A percentile compares a stretch with the other conserved stretches of the same genome.
Evolutionary conservation across 1,140 invertebrate species (phyloP).

Genomic region (Meteorus sp.): DNA sequence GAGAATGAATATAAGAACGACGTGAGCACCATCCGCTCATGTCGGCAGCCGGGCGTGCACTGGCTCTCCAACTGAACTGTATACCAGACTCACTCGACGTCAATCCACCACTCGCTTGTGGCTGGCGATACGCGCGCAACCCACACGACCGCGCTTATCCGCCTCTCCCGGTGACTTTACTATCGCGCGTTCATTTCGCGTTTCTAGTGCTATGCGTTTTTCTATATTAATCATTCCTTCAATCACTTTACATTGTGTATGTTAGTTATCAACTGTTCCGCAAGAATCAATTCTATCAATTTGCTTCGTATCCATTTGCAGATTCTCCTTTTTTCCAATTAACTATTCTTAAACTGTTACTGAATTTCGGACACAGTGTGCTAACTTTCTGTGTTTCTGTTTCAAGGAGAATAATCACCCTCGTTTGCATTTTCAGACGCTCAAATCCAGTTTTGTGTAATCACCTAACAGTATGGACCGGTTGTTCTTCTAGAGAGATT

Average conservation of each 20-base stretch:
- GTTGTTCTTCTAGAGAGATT: slow-evolving; percentile 8
- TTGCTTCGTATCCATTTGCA: too few relatives aligned
- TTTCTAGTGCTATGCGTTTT: slow-evolving; percentile 4
- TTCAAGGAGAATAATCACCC: not conserved
- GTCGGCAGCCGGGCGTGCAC: slow-evolving; percentile 59
- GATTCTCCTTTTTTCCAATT: not conserved
- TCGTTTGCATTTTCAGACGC: not conserved
- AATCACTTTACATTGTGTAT: not conserved
- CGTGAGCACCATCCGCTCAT: slow-evolving; percentile 51
- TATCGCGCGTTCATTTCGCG: slow-evolving; percentile 4
- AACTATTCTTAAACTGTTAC: not conserved
- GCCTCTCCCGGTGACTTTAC: slow-evolving; percentile 20
- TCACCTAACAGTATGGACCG: slow-evolving; percentile 16
- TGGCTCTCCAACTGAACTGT: slow-evolving; percentile 36
- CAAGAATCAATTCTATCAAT: too few relatives aligned
- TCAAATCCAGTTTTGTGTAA: not conserved
- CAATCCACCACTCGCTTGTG: slow-evolving; percentile 20
- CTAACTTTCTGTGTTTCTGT: too few relatives aligned
- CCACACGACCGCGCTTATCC: slow-evolving; percentile 27
- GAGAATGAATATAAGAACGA: slow-evolving; percentile 33
- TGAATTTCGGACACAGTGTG: too few relatives aligned
- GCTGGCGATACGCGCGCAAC: slow-evolving; percentile 26
- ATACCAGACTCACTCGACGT: slow-evolving; percentile 1
- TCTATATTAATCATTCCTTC: not conserved
- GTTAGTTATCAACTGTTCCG: not conserved